Percentiles rank a stretch among this genome's conserved stretches.
Evolutionary conservation across 2,113 vertebrate genomes (phyloP).

Genomic region (Athene noctua): DNA sequence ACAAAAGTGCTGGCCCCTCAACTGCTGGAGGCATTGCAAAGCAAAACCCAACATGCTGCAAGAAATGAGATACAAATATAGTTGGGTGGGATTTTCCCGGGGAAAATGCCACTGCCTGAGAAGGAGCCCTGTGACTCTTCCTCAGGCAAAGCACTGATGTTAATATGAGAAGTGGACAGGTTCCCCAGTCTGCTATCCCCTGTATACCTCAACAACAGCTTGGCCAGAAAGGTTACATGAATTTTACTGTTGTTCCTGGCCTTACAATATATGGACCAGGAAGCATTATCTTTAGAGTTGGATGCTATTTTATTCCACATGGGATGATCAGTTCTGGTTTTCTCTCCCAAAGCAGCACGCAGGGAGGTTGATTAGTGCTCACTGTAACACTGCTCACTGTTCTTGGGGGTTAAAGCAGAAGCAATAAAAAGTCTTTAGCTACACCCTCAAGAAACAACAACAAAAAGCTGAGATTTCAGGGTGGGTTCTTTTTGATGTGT

Average conservation of each 20-base stretch:
- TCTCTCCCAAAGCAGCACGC: background rate
- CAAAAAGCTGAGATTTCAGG: background rate
- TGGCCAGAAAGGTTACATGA: background rate
- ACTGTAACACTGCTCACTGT: background rate
- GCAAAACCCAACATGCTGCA: background rate
- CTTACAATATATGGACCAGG: background rate
- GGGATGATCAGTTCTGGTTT: background rate
- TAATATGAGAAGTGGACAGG: background rate
- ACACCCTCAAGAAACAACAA: background rate
- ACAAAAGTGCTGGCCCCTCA: background rate
- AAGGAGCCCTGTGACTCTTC: background rate
- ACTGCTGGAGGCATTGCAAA: background rate
- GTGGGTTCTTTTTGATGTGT: background rate
- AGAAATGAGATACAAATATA: background rate
- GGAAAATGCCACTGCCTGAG: background rate
- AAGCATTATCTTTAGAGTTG: background rate
- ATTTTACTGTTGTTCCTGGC: background rate
- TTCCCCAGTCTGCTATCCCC: background rate
- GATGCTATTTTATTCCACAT: background rate
- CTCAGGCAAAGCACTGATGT: background rate
- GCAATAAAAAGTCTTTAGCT: background rate
- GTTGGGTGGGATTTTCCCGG: background rate
- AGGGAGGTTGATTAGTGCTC: background rate
- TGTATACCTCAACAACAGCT: background rate
- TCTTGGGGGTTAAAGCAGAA: background rate